Conservation (phyloP, 2,113 vertebrate species). For the Tympanuchus pallidicinctus region DNA sequence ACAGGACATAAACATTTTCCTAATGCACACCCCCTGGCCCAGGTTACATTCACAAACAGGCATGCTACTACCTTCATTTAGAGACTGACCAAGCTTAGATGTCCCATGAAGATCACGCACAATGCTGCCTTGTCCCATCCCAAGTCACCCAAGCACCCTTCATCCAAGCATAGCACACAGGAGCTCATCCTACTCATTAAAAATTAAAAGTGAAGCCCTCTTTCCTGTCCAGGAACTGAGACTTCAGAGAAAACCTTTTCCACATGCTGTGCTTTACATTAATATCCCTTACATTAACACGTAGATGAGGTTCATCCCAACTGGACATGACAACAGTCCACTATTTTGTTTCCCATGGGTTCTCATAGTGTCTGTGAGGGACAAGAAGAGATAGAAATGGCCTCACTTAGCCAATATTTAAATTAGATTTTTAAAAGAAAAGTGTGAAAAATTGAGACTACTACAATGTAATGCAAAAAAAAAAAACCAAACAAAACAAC, state of each 20-base stretch:
- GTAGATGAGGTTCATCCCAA: background rate
- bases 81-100: background rate
- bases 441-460: fast-evolving
- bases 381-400: background rate
- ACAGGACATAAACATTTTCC: fast-evolving
- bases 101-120: background rate
- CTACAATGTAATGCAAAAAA: background rate
- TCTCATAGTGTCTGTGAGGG: background rate
- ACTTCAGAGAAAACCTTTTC: constrained; percentile 25
- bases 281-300: background rate
- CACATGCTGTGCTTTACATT: background rate
- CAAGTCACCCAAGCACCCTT: background rate
- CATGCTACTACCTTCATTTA: background rate
- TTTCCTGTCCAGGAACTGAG: constrained; percentile 11
- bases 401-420: background rate
- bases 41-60: background rate
- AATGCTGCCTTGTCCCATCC: background rate
- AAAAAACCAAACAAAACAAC: background rate
- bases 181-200: background rate
- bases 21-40: background rate
- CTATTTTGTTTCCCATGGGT: background rate
- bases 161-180: background rate
- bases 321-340: background rate
- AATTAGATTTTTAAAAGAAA: background rate
- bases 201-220: constrained; percentile 9